Evolutionary conservation across 1,140 invertebrate genomes (phyloP), one percentile per base, ranked within the genome.

Genomic region (Tetramorium alpestre): DNA sequence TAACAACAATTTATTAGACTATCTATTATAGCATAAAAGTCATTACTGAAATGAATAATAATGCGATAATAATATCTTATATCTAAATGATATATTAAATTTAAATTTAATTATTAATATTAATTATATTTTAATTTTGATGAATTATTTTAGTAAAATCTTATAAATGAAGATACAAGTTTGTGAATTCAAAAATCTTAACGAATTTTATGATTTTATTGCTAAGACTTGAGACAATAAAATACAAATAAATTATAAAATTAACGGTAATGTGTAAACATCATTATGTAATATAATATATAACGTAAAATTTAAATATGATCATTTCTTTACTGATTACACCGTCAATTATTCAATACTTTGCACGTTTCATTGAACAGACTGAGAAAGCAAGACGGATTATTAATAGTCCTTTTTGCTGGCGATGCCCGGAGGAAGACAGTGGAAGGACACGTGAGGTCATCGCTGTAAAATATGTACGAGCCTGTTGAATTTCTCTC

Each of bases 391-490:
- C 56, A 86, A 86, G 67, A 6, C 67, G 41, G 75, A 73, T 76
- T 85, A 73, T 77, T 86, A 77, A 77, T 62, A 47, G n/a, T 87
- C 65, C 54, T 87, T 64, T 65, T 85, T 67, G 6, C 38, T 2
- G 69, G n/a, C 69, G 51, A 58, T 67, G 75, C 7, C 51, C 41
- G 56, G 41, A 81, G 73, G 88, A 87, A 89, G 67, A 60, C 75
- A 44, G 10, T 58, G 60, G 87, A 89, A 80, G 78, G 88, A 89
- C 85, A 51, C 58, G 86, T 86, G 88, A 82, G 87, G 76, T 73
- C 88, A 90, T 90, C 88, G 62, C 58, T 51, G 51, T 25, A 56
- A 78, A 90, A 76, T 51, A 60, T 73, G 47, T 67, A 81, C 64
- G n/a, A 70, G 25, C 16, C 64, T 13, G 56, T 65, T 41, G 67